Base-by-base conservation (phyloP, 2,888 invertebrate species). In the Pandemis cinnamomeana region DNA sequence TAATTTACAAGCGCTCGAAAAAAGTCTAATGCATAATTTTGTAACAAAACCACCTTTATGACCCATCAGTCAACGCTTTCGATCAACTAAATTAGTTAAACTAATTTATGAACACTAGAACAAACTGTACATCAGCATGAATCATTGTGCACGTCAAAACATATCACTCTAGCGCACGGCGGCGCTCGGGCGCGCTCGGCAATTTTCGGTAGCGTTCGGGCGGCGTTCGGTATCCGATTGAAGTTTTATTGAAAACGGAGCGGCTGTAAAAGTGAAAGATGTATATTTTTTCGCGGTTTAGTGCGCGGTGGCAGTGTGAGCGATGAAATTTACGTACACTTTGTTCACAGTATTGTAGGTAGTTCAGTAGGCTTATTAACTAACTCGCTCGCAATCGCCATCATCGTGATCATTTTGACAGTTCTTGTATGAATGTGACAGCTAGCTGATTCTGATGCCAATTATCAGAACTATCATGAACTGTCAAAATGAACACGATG, bases 221-320 rank as follows among this genome's bases (percentile, higher is more conserved):
- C 53, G 58, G 58, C 55, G 20, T 20, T 58, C 27, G 20, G 55
- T 58, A 58, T 55, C 55, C 15, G 71, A 71, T 71, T 64, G 60
- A 60, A 64, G 36, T 82, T 82, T 83, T 80, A 75, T 75, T 76
- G 80, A 78, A 83, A 82, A 81, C 83, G 77, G 83, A 80, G 75
- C 82, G 77, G 74, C 78, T 75, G 80, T 83, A 88, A 84, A 87
- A 86, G 83, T 79, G 84, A 78, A 82, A 84, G 82, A 78, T 86
- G 84, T 87, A 79, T 87, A 84, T 87, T 86, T 88, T 86, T 86
- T 81, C 79, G 78, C 79, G 76, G 79, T 76, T 82, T 79, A 42
- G 68, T 44, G 77, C 75, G 62, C 42, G 82, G 82, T 66, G 7
- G 4, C 5, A 81, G 66, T 86, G 78, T 0, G 0, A 83, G 88